Conservation (phyloP, 1,140 invertebrate genomes). For the Lucilia cuprina region DNA sequence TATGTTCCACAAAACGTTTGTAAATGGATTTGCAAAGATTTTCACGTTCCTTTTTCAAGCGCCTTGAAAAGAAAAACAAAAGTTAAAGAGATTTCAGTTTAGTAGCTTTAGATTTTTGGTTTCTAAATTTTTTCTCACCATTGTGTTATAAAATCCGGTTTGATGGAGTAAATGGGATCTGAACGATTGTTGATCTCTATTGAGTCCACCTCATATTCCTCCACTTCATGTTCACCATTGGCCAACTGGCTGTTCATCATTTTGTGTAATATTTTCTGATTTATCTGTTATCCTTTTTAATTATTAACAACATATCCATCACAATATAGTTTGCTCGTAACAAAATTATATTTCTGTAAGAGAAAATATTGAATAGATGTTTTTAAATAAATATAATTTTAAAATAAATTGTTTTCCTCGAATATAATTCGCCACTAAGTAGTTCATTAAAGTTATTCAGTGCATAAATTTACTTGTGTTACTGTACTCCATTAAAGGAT, state of each 20-base stretch:
- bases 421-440: too few species aligned
- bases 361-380: too few species aligned
- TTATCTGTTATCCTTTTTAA: not conserved
- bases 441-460: too few species aligned
- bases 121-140: constrained; percentile 66
- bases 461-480: too few species aligned
- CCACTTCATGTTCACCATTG: not conserved
- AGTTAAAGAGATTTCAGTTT: not conserved
- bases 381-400: too few species aligned
- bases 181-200: constrained; percentile 64
- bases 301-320: not conserved
- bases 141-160: constrained; percentile 72
- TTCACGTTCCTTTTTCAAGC: constrained; percentile 70
- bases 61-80: constrained; percentile 65
- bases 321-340: not conserved
- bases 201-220: constrained; percentile 44
- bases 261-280: not conserved
- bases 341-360: too few species aligned
- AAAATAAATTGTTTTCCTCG: too few species aligned
- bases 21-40: constrained; percentile 72
- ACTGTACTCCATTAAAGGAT: too few species aligned
- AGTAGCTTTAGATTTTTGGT: not conserved
- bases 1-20: constrained; percentile 67
- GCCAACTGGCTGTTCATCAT: constrained; percentile 13
- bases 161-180: constrained; percentile 71